Conservation (phyloP, 2,888 invertebrate genomes). For the Orthosia cruda region DNA sequence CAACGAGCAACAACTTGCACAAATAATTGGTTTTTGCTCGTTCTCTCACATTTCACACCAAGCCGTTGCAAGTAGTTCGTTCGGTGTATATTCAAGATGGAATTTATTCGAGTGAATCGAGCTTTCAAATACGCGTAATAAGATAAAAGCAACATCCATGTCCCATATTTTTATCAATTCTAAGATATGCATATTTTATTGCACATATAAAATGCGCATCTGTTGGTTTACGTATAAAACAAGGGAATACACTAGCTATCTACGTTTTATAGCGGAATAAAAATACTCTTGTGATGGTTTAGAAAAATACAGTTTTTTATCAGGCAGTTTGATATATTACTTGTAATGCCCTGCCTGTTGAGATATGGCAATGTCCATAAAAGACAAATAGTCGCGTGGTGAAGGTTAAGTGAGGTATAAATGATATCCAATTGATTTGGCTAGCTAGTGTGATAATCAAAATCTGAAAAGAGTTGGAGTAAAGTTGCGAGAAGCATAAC, state of each 20-base stretch:
- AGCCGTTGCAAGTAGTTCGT: neutral
- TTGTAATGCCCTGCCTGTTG: slow-evolving; percentile 13
- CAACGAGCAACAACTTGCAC: no score
- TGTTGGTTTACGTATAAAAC: slow-evolving; percentile 61
- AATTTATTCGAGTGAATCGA: slow-evolving; percentile 4
- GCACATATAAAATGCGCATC: slow-evolving; percentile 63
- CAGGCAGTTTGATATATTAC: slow-evolving; percentile 34
- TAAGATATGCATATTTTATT: slow-evolving; percentile 67
- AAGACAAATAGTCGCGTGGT: slow-evolving; percentile 5
- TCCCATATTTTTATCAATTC: slow-evolving; percentile 60
- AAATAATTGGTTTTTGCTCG: no score
- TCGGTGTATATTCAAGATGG: neutral
- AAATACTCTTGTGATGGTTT: slow-evolving; percentile 49
- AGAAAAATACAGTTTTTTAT: slow-evolving; percentile 44
- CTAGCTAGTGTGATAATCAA: neutral
- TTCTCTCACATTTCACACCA: neutral
- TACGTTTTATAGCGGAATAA: slow-evolving; percentile 64
- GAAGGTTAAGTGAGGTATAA: neutral
- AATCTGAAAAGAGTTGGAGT: neutral
- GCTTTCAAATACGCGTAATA: neutral
- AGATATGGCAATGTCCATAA: slow-evolving; percentile 10
- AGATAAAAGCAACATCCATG: slow-evolving; percentile 36
- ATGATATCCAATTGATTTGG: neutral
- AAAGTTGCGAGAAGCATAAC: no score
- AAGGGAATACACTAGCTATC: slow-evolving; percentile 49